Percentiles rank a stretch among this genome's conserved stretches.
Evolutionary conservation across 2,797 vertebrate species (phyloP).

Genomic region (Esox lucius): DNA sequence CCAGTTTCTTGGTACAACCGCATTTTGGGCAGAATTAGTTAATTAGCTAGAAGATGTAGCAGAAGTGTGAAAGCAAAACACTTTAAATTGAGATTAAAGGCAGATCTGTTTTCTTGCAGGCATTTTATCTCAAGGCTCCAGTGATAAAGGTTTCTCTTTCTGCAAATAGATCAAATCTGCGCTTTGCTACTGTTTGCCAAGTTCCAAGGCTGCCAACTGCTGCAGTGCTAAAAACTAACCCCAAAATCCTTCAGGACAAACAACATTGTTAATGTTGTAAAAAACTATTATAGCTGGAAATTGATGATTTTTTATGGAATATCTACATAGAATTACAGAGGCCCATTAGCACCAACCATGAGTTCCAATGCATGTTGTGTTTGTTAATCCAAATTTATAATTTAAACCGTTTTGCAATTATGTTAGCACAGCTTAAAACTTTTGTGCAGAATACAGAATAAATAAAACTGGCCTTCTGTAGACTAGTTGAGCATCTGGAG

Average conservation of each 20-base stretch:
- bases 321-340: too few relatives aligned
- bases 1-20: slow-evolving; percentile 25
- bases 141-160: slow-evolving; percentile 59
- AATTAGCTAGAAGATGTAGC: slow-evolving; percentile 61
- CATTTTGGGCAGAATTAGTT: slow-evolving; percentile 42
- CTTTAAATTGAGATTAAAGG: slow-evolving; percentile 56
- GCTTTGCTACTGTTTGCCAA: slow-evolving; percentile 22
- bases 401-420: too few relatives aligned
- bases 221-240: slow-evolving; percentile 15
- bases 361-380: too few relatives aligned
- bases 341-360: too few relatives aligned
- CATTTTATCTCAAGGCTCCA: slow-evolving; percentile 44
- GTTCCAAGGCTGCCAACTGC: slow-evolving; percentile 28
- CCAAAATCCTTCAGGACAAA: background rate
- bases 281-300: too few relatives aligned
- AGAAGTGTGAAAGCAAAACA: slow-evolving; percentile 47
- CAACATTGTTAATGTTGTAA: too few relatives aligned
- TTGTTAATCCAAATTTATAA: too few relatives aligned
- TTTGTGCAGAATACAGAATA: too few relatives aligned
- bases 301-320: too few relatives aligned
- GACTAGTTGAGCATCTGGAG: too few relatives aligned
- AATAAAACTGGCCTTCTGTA: too few relatives aligned
- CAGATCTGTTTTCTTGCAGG: slow-evolving; percentile 44
- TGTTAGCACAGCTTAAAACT: too few relatives aligned
- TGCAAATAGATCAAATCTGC: slow-evolving; percentile 53